phyloP scores from a whole-genome alignment of 2,888 invertebrate species.

The Meghimatium bilineatum region DNA sequence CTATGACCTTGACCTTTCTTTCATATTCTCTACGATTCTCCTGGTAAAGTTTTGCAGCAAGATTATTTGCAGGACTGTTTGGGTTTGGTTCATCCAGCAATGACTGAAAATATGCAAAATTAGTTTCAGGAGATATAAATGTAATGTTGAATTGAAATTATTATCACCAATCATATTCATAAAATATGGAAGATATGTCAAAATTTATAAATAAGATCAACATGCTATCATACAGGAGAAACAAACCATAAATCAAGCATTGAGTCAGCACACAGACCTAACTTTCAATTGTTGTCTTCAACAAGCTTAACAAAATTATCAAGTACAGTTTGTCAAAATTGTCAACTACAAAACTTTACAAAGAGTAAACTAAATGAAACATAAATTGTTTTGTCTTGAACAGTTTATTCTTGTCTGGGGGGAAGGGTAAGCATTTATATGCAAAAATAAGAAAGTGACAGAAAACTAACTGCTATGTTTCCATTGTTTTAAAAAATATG shows the following conservation, averaged over 20 bases:
- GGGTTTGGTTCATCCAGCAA: conserved; percentile 99
- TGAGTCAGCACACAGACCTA: background rate
- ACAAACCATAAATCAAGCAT: background rate
- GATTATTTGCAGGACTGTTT: conserved; percentile 98
- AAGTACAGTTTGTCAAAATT: conserved; percentile 1
- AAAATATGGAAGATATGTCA: background rate
- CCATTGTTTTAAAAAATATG: too few relatives aligned
- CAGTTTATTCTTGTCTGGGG: too few relatives aligned
- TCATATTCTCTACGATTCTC: conserved; percentile 99
- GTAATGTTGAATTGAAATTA: background rate
- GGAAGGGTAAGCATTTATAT: too few relatives aligned
- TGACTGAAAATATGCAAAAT: conserved; percentile 84
- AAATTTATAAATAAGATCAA: conserved; percentile 27
- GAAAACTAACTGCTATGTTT: too few relatives aligned
- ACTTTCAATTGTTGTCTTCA: background rate
- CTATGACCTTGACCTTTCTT: conserved; percentile 99
- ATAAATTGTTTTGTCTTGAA: background rate
- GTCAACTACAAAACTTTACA: conserved; percentile 2
- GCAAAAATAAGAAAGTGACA: too few relatives aligned
- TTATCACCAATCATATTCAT: conserved; percentile 25
- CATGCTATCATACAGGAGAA: conserved; percentile 34
- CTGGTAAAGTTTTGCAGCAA: conserved; percentile 99
- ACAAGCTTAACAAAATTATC: background rate
- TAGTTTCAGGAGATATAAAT: conserved; percentile 29
- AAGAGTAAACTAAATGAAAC: too few relatives aligned